phyloP scores from a whole-genome alignment of 1,140 invertebrate genomes.

The Phenacoccus solenopsis region DNA sequence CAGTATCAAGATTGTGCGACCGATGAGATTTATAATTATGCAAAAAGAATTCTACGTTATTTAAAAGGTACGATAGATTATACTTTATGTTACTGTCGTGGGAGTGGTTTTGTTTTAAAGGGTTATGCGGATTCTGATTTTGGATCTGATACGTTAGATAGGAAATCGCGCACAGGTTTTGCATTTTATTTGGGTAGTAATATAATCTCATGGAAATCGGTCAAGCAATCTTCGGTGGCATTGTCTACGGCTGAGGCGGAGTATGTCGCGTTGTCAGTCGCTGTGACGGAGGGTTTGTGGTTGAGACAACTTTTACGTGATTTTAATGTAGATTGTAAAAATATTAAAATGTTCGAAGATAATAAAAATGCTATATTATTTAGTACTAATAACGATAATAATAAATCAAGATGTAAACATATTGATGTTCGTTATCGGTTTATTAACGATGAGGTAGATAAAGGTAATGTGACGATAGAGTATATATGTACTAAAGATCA shows the following conservation, averaged over 20 bases:
- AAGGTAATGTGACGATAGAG: too few species aligned
- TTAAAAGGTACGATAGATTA: too few species aligned
- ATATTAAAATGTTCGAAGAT: neutral
- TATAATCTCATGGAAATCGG: slow-evolving; percentile 39
- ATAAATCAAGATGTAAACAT: too few species aligned
- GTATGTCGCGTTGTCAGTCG: neutral
- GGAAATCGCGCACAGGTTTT: slow-evolving; percentile 31
- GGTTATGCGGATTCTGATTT: slow-evolving; percentile 30
- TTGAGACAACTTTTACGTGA: neutral
- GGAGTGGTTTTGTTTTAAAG: too few species aligned
- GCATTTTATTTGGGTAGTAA: slow-evolving; percentile 29
- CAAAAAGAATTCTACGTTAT: neutral
- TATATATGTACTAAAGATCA: too few species aligned
- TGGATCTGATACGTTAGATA: slow-evolving; percentile 27
- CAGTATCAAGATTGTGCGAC: neutral
- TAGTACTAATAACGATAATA: too few species aligned
- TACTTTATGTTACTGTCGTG: too few species aligned
- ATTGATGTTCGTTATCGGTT: too few species aligned
- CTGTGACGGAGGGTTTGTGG: neutral
- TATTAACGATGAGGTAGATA: too few species aligned
- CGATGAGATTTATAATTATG: neutral
- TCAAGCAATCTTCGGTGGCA: slow-evolving; percentile 35
- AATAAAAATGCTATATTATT: slow-evolving; percentile 9
- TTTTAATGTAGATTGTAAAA: neutral
- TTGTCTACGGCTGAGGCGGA: slow-evolving; percentile 3